Conservation (phyloP, 2,888 invertebrate genomes). For the Julus scandinavius region DNA sequence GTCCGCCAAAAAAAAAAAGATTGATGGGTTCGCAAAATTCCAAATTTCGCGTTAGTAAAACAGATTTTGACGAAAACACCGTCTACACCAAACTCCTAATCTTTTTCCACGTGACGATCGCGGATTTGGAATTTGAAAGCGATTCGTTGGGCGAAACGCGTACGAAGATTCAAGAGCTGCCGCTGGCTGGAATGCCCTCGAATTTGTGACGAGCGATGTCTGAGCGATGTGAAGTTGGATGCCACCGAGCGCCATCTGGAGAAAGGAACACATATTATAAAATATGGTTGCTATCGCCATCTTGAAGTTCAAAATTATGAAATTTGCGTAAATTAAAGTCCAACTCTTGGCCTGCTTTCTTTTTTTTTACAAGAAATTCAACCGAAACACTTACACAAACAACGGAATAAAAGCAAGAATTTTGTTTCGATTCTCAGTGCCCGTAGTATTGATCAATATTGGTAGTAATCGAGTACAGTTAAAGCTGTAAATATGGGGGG, state of each 20-base stretch:
- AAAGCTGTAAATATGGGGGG: no score
- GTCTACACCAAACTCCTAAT: not conserved
- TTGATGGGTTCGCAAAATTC: not conserved
- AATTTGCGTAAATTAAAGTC: no score
- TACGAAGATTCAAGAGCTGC: not conserved
- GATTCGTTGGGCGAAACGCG: not conserved
- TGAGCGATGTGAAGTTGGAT: not conserved
- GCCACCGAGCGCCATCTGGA: not conserved
- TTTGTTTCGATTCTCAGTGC: no score
- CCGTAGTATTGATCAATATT: no score
- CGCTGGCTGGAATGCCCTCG: not conserved
- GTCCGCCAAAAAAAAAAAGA: not conserved
- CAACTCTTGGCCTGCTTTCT: no score
- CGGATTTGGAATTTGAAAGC: not conserved
- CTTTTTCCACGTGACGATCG: constrained; percentile 10
- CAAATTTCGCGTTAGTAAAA: not conserved
- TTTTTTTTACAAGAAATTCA: no score
- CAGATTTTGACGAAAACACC: not conserved
- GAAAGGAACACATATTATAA: not conserved
- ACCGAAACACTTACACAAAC: no score
- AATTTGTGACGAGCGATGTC: not conserved
- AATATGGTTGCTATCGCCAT: not conserved
- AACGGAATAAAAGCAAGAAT: no score
- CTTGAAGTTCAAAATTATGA: no score
- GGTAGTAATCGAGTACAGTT: no score